phyloP scores from a whole-genome alignment of 2,113 vertebrate species.

The Pedionomus torquatus region DNA sequence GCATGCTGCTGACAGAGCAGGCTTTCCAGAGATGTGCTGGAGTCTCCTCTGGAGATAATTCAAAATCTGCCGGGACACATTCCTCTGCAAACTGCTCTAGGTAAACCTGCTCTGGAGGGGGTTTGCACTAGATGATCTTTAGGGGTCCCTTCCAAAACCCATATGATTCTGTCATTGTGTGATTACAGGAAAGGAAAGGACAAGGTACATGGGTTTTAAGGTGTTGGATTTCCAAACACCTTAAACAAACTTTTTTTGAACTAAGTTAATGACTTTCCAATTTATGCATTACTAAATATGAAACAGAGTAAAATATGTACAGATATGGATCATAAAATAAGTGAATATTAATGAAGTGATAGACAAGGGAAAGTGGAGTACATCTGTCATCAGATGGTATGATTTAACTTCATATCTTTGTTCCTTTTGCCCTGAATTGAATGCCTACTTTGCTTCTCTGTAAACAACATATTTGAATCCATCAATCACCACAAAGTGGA shows the following conservation, averaged over 20 bases:
- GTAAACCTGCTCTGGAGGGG: not conserved
- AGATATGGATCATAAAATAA: not conserved
- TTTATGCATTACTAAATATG: not conserved
- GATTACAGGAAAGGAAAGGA: not conserved
- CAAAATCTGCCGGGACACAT: not conserved
- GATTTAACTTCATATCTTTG: not conserved
- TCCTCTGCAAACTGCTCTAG: not conserved
- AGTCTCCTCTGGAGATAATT: not conserved
- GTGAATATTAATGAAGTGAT: not conserved
- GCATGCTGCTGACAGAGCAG: not conserved
- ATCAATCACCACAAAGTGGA: not conserved
- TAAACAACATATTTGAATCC: constrained; percentile 4
- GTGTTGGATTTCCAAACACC: not conserved
- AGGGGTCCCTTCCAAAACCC: not conserved
- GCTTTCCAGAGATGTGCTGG: no score
- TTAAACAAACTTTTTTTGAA: no score
- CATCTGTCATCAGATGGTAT: not conserved
- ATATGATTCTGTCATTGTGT: not conserved
- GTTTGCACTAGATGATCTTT: not conserved
- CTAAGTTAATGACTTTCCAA: not conserved
- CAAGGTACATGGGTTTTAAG: not conserved
- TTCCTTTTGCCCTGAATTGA: not conserved
- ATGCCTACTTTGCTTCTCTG: not conserved
- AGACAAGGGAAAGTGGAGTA: not conserved
- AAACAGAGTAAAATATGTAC: not conserved